A percentile compares a stretch with the other conserved stretches of the same genome.
phyloP scores from a whole-genome alignment of 2,113 vertebrate species.

The Scomber colias region DNA sequence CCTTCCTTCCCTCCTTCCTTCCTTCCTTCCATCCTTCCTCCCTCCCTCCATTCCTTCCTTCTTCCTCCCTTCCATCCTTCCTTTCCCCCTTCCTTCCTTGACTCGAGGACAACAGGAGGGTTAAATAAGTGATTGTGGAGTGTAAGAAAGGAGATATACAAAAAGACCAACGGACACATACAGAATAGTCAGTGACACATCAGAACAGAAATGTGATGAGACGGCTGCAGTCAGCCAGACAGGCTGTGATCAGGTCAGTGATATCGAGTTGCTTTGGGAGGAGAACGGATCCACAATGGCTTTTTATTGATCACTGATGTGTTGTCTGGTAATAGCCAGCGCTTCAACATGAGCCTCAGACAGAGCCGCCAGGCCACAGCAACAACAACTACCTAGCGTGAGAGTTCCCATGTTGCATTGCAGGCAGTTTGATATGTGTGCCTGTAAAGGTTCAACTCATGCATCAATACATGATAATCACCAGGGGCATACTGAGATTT shows the following conservation, averaged over 20 bases:
- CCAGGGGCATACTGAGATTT: conserved; percentile 7
- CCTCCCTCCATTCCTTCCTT: too few relatives aligned
- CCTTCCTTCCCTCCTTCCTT: too few relatives aligned
- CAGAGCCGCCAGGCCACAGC: not conserved
- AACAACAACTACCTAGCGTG: not conserved
- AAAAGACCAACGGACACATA: too few relatives aligned
- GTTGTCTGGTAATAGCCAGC: conserved; percentile 21
- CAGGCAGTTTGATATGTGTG: not conserved
- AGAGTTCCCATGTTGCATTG: not conserved
- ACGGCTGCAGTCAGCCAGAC: conserved; percentile 8
- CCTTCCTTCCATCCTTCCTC: too few relatives aligned
- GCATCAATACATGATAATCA: conserved; percentile 6
- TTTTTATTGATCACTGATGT: conserved; percentile 50
- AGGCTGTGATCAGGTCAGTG: conserved; percentile 48
- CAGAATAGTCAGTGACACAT: too few relatives aligned
- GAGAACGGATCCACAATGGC: conserved; percentile 1
- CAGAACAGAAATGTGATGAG: too few relatives aligned
- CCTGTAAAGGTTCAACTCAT: conserved; percentile 5
- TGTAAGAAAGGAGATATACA: too few relatives aligned
- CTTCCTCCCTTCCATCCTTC: too few relatives aligned
- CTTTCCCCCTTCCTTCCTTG: too few relatives aligned
- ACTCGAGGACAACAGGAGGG: too few relatives aligned
- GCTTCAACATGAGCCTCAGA: conserved; percentile 2
- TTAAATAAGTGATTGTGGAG: too few relatives aligned
- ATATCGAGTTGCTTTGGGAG: conserved; percentile 56